Evolutionary conservation across 1,140 invertebrate genomes (phyloP).

Genomic region (Hylaeus volcanicus): DNA sequence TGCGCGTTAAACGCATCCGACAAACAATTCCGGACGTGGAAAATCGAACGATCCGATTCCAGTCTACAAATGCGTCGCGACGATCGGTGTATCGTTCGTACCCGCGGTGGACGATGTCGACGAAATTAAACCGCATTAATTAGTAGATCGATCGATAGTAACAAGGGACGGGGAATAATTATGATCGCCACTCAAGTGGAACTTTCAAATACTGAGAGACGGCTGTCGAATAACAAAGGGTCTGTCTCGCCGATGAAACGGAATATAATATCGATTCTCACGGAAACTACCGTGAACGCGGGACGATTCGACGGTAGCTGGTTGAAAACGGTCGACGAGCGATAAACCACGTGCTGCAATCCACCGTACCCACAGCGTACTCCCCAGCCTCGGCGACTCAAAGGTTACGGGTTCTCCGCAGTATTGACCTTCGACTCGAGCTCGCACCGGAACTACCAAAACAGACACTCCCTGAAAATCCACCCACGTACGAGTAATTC

Average conservation of each 20-base stretch:
- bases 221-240: neutral
- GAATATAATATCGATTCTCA: slow-evolving; percentile 47
- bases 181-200: slow-evolving; percentile 10
- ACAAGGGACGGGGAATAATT: slow-evolving; percentile 40
- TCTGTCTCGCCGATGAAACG: slow-evolving; percentile 32
- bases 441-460: slow-evolving; percentile 18
- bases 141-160: slow-evolving; percentile 37
- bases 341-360: slow-evolving; percentile 21
- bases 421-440: slow-evolving; percentile 54
- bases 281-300: neutral
- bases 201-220: neutral
- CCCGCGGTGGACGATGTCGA: slow-evolving; percentile 19
- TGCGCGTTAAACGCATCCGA: neutral
- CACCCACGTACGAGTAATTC: slow-evolving; percentile 44
- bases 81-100: slow-evolving; percentile 18
- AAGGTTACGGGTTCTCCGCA: slow-evolving; percentile 60
- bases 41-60: neutral
- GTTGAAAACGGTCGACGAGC: slow-evolving; percentile 33
- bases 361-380: neutral
- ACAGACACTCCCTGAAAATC: slow-evolving; percentile 45
- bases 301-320: slow-evolving; percentile 19
- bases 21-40: neutral
- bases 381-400: slow-evolving; percentile 33
- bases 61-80: neutral
- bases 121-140: slow-evolving; percentile 40